Evolutionary conservation across 2,888 invertebrate genomes (phyloP), one percentile per base, ranked within the genome.

Genomic region (Seira musarum): DNA sequence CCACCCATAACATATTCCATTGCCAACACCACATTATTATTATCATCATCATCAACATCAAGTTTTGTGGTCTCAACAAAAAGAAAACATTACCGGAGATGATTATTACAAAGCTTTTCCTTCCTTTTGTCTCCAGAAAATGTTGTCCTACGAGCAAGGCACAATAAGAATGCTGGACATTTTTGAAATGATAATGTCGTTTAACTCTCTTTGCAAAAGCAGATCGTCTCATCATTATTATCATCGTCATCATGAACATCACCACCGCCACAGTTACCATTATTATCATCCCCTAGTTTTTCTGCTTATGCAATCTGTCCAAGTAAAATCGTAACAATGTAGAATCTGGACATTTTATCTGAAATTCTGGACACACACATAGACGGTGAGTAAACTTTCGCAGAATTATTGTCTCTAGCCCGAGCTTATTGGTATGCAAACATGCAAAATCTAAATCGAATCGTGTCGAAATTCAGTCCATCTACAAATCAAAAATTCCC

Each of bases 381-480:
- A n/a, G n/a, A n/a, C n/a, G n/a, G n/a, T n/a, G n/a, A n/a, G n/a
- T n/a, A n/a, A n/a, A n/a, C n/a, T n/a, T n/a, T n/a, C n/a, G n/a
- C n/a, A n/a, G n/a, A n/a, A n/a, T n/a, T n/a, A n/a, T n/a, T n/a
- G n/a, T n/a, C n/a, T n/a, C n/a, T n/a, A n/a, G n/a, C n/a, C n/a
- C n/a, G n/a, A n/a, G n/a, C n/a, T 71, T 65, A 72, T 78, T 78
- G 78, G 65, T 78, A 78, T 78, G 71, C 78, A 78, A 78, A 78
- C 78, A 78, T 78, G 78, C 71, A 78, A 78, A 78, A 78, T 78
- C 66, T 49, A 78, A 78, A 78, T 78, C 71, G 70, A 71, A 78
- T 8, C 66, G 72, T 30, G n/a, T n/a, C n/a, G n/a, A n/a, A 72
- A 70, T 78, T 78, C 78, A 72, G 78, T 78, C 69, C 76, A 77